Percentiles rank a stretch among this genome's conserved stretches.
These are phyloP conservation scores for Chroicocephalus ridibundus DNA, from an alignment of 2,113 vertebrate genomes.

Conservation along the genomic window DNA sequence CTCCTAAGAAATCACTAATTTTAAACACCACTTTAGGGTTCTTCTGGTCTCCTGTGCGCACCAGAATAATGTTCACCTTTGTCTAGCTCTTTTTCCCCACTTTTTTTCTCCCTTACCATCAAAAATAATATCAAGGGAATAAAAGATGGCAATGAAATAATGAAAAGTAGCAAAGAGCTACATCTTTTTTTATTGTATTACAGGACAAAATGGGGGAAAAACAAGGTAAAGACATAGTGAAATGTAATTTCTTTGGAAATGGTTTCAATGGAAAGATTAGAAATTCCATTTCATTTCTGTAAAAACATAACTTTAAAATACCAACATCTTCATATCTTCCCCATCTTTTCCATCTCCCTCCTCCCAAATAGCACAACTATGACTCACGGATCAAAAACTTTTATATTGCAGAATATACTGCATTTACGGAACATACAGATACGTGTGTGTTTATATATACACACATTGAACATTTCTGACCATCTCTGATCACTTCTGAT, in stretches of 20 bases:
- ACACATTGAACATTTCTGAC: not conserved
- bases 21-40: not conserved
- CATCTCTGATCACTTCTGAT: not conserved
- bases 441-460: not conserved
- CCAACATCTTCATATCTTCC: not conserved
- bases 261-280: not conserved
- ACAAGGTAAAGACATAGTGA: not conserved
- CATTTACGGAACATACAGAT: not conserved
- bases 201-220: not conserved
- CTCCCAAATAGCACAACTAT: not conserved
- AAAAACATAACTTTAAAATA: not conserved
- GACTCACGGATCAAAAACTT: not conserved
- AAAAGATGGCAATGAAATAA: not conserved
- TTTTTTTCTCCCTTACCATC: not conserved
- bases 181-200: not conserved
- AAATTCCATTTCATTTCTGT: not conserved
- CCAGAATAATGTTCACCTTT: not conserved
- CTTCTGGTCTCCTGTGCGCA: not conserved
- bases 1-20: not conserved
- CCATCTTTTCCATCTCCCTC: not conserved
- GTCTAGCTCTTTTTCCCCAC: not conserved
- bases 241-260: not conserved
- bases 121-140: not conserved
- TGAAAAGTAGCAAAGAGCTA: not conserved
- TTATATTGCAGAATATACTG: not conserved